Base-by-base conservation (phyloP, 2,888 invertebrate species). In the Cerceris ruficornis region DNA sequence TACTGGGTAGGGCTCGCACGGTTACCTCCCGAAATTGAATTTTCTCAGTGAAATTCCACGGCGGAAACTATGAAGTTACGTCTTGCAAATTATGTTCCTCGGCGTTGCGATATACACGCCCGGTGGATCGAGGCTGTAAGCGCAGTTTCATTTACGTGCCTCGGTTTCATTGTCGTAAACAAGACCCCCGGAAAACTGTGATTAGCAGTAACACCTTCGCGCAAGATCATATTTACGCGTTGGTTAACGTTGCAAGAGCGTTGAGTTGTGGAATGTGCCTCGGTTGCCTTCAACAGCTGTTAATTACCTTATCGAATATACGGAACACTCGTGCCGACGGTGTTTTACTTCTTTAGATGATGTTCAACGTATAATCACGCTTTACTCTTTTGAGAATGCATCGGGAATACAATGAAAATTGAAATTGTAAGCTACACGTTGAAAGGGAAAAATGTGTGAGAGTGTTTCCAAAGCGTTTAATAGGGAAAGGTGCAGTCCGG, bases 11-110 rank as follows among this genome's bases (percentile, higher is more conserved):
- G 55, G 46, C n/a, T 41, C 15, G 64, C 58, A 73, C 67, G 64
- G 68, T 43, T 73, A 59, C 28, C 39, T 42, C 8, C 60, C 54
- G 54, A 55, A 77, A 77, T 74, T 74, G 39, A 74, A 77, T 74
- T 69, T 64, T 17, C 43, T 52, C 49, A 17, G 50, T 57, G 57
- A 50, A 61, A 66, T 77, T 75, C 49, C 65, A 49, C 55, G 60
- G 13, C 55, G 15, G 52, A 49, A 65, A 66, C 49, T 66, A 50
- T 55, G 28, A 71, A 69, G 54, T 43, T 66, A 41, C 60, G 65
- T 39, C 67, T 49, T 61, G 67, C 60, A 68, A 74, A 74, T 69
- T 77, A 61, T 66, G 43, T 11, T 58, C 28, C 14, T 14, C 28
- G 6, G 9, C 17, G 65, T 14, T 17, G 41, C 42, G 9, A 8